Conservation (phyloP, 2,797 vertebrate species). For the Protosalanx chinensis region DNA sequence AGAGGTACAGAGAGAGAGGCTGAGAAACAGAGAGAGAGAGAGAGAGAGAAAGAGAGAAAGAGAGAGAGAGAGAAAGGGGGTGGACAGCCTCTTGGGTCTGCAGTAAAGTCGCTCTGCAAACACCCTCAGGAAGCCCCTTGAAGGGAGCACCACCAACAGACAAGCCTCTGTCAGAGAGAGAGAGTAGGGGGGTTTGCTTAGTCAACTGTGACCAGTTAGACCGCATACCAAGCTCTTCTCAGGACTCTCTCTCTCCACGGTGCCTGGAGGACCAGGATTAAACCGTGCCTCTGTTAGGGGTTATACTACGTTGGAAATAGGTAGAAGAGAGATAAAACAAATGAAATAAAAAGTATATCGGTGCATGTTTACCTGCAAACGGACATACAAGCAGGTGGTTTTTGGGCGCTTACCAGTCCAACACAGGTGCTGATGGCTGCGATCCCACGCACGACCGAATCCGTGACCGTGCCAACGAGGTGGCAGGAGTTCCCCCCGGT, state of each 20-base stretch:
- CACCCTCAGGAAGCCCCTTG: slow-evolving; percentile 60
- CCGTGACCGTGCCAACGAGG: slow-evolving; percentile 77
- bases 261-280: too few species aligned
- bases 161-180: slow-evolving; percentile 48
- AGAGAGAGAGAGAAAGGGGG: slow-evolving; percentile 17
- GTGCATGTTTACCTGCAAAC: too few species aligned
- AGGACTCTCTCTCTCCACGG: too few species aligned
- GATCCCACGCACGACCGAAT: slow-evolving; percentile 57
- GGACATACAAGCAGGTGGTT: not conserved
- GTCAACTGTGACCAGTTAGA: slow-evolving; percentile 24
- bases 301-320: too few species aligned
- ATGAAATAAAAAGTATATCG: not conserved
- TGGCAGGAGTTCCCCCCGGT: slow-evolving; percentile 74
- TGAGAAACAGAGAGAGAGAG: not conserved
- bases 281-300: not conserved
- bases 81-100: slow-evolving; percentile 45
- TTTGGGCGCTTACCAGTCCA: slow-evolving; percentile 84
- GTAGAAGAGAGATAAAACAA: not conserved
- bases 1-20: not conserved
- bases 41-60: not conserved
- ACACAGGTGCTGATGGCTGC: slow-evolving; percentile 87
- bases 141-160: slow-evolving; percentile 52
- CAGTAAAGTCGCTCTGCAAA: slow-evolving; percentile 56
- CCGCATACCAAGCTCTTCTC: slow-evolving; percentile 31
- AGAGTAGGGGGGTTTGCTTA: slow-evolving; percentile 36